Base-by-base conservation (phyloP, 2,888 invertebrate species). In the Drepanosiphum platanoidis region DNA sequence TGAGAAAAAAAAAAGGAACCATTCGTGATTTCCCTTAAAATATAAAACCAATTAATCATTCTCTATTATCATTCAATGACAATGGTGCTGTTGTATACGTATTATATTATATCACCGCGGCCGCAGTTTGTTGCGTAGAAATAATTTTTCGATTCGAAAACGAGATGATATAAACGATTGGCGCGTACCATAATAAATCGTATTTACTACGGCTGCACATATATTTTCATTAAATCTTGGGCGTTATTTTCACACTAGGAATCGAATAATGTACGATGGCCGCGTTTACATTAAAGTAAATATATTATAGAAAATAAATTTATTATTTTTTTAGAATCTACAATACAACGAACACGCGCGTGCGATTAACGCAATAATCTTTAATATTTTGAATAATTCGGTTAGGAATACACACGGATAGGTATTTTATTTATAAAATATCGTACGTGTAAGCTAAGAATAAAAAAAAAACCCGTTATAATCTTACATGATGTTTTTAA, bases 11-110 rank as follows among this genome's bases (percentile, higher is more conserved):
- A 58, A 15, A n/a, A n/a, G n/a, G n/a, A n/a, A 27, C 22, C 13
- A 13, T 34, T 46, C 32, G 46, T 8, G 66, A 79, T 66, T 42
- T 79, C 15, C 34, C 66, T 66, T 64, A 68, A 66, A 66, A 64
- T 36, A 61, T 30, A 78, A 72, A 79, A 18, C 9, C 79, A 46
- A 66, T 68, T 75, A 75, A 75, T 75, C 58, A 61, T 58, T 36
- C 3, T 74, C 5, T 52, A 52, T 52, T 71, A 71, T 36, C 61
- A 36, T 61, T 36, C 15, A 58, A 8, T 11, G 15, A 77, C 75
- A 39, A 77, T 61, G 46, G 22, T n/a, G n/a, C 34, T 18, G n/a
- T 52, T 52, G 36, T 70, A 39, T n/a, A 34, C 32, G 3, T 32
- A 74, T 72, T 36, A 22, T 52, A 46, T 74, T 74, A 52, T 42